These are phyloP conservation scores for Atractosteus spatula DNA, from an alignment of 2,113 vertebrate genomes.

Conservation along the genomic window DNA sequence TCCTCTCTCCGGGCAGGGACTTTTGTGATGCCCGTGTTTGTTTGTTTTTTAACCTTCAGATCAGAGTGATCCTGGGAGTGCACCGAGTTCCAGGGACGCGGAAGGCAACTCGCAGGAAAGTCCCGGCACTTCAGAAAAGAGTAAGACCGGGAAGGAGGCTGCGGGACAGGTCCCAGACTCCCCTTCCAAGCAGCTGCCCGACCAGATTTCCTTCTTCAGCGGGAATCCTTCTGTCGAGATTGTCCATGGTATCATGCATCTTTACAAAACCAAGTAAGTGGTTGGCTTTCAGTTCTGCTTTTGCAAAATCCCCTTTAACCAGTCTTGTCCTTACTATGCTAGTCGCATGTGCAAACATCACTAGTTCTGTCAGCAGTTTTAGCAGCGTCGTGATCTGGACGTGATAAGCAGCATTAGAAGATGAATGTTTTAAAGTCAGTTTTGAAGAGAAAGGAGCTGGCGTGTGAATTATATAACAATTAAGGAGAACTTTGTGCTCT, in stretches of 20 bases:
- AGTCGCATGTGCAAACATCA: too few species aligned
- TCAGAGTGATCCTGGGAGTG: neutral
- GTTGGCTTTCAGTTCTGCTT: too few species aligned
- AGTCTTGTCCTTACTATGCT: too few species aligned
- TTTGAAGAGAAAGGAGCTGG: too few species aligned
- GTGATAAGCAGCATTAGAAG: too few species aligned
- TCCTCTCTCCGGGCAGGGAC: too few species aligned
- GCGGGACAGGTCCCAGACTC: slow-evolving; percentile 69
- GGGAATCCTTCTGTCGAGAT: slow-evolving; percentile 96
- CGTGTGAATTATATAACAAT: too few species aligned
- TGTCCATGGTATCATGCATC: slow-evolving; percentile 96
- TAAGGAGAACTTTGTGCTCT: too few species aligned
- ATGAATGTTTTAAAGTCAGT: too few species aligned
- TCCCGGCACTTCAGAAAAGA: slow-evolving; percentile 20
- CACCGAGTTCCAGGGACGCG: neutral
- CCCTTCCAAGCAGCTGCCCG: slow-evolving; percentile 90
- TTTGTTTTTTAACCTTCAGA: neutral
- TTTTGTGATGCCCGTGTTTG: neutral
- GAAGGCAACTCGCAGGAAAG: neutral
- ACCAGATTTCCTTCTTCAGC: slow-evolving; percentile 97
- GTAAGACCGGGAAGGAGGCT: slow-evolving; percentile 31
- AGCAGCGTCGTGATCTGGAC: too few species aligned
- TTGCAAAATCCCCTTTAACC: too few species aligned
- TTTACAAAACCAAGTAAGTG: slow-evolving; percentile 97
- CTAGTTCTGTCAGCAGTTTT: too few species aligned